Percentiles rank a stretch among this genome's conserved stretches.
Conservation (phyloP, 2,888 invertebrate genomes). For the Polydrusus pterygomalis region DNA sequence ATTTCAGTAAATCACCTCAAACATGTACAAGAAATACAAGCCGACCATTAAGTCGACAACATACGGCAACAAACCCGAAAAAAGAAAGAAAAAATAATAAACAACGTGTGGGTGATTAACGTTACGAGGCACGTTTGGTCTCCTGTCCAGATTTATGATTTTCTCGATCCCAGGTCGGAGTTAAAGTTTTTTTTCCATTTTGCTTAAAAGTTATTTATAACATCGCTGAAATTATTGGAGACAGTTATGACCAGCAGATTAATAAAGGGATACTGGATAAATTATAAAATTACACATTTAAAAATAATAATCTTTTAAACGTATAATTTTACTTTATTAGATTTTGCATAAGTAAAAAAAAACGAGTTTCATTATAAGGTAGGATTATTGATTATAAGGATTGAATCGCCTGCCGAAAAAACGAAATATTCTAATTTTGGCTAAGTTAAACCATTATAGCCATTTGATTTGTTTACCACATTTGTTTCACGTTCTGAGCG, state of each 20-base stretch:
- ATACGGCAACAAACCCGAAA: conserved; percentile 38
- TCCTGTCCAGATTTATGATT: conserved; percentile 61
- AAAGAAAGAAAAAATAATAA: conserved; percentile 51
- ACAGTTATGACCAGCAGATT: not conserved
- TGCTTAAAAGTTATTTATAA: conserved; percentile 6
- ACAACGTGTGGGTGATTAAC: conserved; percentile 60
- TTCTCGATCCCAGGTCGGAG: conserved; percentile 43
- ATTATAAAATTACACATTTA: not conserved
- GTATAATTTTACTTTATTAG: no score
- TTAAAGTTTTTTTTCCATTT: conserved; percentile 14
- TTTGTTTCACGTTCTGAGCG: no score
- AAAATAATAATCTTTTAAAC: not conserved
- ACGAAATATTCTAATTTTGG: no score
- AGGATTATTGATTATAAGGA: no score
- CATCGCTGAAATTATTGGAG: not conserved
- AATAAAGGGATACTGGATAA: not conserved
- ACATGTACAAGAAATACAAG: conserved; percentile 49
- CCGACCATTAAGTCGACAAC: conserved; percentile 49
- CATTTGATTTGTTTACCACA: no score
- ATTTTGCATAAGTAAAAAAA: no score
- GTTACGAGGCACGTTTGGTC: conserved; percentile 61
- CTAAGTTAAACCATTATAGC: no score
- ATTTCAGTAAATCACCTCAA: conserved; percentile 49
- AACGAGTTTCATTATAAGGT: no score
- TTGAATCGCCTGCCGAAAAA: no score